Evolutionary conservation across 2,797 vertebrate species (phyloP), one percentile per base, ranked within the genome.

Genomic region (Gobio occitaniae): DNA sequence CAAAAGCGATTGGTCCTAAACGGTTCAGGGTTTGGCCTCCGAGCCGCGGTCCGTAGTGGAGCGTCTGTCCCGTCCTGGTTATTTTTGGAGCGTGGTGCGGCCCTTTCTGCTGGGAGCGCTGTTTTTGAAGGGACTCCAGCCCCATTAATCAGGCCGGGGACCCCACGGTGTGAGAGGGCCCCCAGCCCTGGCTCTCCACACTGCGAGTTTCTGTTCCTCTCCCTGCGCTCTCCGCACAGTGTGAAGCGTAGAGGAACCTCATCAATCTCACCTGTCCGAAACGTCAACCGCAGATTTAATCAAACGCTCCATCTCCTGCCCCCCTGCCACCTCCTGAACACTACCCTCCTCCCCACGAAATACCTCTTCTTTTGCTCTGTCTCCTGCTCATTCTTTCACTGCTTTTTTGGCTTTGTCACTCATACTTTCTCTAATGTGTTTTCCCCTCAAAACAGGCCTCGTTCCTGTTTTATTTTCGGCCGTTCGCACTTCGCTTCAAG

Each of bases 191-290:
- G 96, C 95, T 94, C 93, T 94, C 95, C 93, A 95, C 96, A 96
- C 96, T 96, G 90, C 95, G 91, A 87, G 92, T 94, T 95, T 96
- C 95, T 95, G 87, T 96, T 96, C 95, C 95, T 95, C 95, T 95
- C 81, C 80, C 86, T 77, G 78, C 90, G 93, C 95, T 95, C 95
- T 95, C 92, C 68, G 91, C 95, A 93, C 97, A 96, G 94, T 96
- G 94, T 97, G 98, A 97, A 96, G 92, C 95, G 93, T 95, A 95
- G 96, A 96, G 97, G 97, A 97, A 97, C 97, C 92, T 98, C 97
- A 99, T 99, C 97, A 97, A 98, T 99, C 97, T 99, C 97, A 91
- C 95, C 95, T 94, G 96, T 96, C 96, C 76, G 88, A 93, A 93
- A 92, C 95, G 97, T 97, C 97, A 97, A 95, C 97, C 91, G 90